These are phyloP conservation scores for Sesamia inferens DNA, from an alignment of 2,888 invertebrate species.

Conservation along the genomic window DNA sequence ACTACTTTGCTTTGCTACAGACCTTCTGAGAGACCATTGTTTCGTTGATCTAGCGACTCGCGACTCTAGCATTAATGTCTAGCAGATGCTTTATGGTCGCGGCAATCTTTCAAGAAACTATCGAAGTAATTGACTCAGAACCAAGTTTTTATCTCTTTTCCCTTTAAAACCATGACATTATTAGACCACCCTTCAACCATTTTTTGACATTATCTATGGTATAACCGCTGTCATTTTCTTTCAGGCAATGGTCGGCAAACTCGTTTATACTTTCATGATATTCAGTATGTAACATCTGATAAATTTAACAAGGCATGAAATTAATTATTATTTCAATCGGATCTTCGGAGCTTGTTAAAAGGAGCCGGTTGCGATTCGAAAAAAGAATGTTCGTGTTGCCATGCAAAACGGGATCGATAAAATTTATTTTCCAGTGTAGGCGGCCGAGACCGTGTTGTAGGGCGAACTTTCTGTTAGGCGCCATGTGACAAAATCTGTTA, in stretches of 20 bases:
- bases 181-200: too few relatives aligned
- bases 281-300: conserved; percentile 52
- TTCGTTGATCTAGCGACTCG: conserved; percentile 55
- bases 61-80: conserved; percentile 76
- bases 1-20: conserved; percentile 66
- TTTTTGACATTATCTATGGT: background rate
- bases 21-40: conserved; percentile 57
- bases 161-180: background rate
- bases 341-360: conserved; percentile 33
- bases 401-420: conserved; percentile 70
- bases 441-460: conserved; percentile 17
- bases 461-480: conserved; percentile 57
- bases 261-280: conserved; percentile 39
- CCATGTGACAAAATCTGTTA: conserved; percentile 72
- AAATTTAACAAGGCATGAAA: conserved; percentile 37
- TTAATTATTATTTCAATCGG: conserved; percentile 42
- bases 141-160: background rate
- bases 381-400: conserved; percentile 56
- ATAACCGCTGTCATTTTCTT: conserved; percentile 4
- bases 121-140: conserved; percentile 14
- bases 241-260: conserved; percentile 14
- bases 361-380: conserved; percentile 30
- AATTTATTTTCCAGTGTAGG: conserved; percentile 48
- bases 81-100: conserved; percentile 73
- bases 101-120: conserved; percentile 49